phyloP scores from a whole-genome alignment of 2,888 invertebrate species.

The Clunio marinus region DNA sequence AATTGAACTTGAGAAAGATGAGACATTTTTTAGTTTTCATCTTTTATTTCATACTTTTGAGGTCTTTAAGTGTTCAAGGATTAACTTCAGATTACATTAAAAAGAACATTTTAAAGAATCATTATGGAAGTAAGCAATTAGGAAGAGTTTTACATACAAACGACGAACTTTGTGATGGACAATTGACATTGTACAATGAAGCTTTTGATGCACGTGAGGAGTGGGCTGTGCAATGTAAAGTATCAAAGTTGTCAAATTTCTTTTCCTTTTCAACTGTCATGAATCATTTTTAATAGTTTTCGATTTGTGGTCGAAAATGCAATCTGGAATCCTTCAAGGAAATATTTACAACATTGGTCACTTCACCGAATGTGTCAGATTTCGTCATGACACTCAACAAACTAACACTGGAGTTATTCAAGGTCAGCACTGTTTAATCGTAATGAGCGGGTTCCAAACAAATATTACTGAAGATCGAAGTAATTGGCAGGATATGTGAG shows the following conservation, averaged over 20 bases:
- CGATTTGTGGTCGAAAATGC: neutral
- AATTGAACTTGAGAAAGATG: too few relatives aligned
- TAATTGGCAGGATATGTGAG: neutral
- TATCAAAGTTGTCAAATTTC: too few relatives aligned
- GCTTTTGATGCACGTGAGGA: neutral
- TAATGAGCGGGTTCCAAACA: neutral
- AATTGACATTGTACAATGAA: neutral
- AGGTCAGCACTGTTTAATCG: neutral
- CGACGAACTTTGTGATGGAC: neutral
- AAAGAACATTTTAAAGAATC: too few relatives aligned
- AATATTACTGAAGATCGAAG: neutral
- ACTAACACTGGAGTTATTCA: neutral
- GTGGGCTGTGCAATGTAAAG: constrained; percentile 13
- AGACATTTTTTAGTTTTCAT: too few relatives aligned
- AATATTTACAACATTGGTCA: neutral
- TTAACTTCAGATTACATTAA: too few relatives aligned
- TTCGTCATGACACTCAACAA: neutral
- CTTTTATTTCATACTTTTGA: too few relatives aligned
- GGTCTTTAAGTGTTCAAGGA: too few relatives aligned
- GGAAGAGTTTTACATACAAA: too few relatives aligned
- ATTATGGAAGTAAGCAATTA: too few relatives aligned
- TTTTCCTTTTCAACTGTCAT: too few relatives aligned
- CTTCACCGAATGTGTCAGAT: neutral
- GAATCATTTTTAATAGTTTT: too few relatives aligned
- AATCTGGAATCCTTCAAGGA: neutral